A percentile compares a stretch with the other conserved stretches of the same genome.
These are phyloP conservation scores for Carcina quercana DNA, from an alignment of 2,888 invertebrate species.

Conservation along the genomic window DNA sequence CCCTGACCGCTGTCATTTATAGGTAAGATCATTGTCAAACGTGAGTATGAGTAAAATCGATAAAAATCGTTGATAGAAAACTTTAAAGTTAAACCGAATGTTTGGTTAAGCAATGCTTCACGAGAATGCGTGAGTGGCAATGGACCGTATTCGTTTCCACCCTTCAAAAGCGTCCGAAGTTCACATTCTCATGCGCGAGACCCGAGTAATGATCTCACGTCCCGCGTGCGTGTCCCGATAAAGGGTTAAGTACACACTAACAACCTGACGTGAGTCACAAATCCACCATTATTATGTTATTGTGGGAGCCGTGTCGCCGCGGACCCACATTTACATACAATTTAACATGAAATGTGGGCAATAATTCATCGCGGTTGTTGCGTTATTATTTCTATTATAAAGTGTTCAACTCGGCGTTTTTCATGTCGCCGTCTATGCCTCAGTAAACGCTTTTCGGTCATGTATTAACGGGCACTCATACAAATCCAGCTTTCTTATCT, in stretches of 20 bases:
- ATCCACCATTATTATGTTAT: slow-evolving; percentile 74
- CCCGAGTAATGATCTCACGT: slow-evolving; percentile 70
- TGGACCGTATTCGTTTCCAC: no score
- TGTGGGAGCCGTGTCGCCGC: slow-evolving; percentile 67
- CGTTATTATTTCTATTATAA: slow-evolving; percentile 71
- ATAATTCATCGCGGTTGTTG: slow-evolving; percentile 65
- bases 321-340: slow-evolving; percentile 70
- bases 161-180: slow-evolving; percentile 20
- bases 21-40: no score
- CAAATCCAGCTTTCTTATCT: slow-evolving; percentile 39
- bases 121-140: no score
- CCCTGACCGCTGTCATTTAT: no score
- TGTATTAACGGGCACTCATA: slow-evolving; percentile 46
- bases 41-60: no score
- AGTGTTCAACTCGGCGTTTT: slow-evolving; percentile 60
- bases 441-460: slow-evolving; percentile 33
- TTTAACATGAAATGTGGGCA: slow-evolving; percentile 72
- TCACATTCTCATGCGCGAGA: slow-evolving; percentile 24
- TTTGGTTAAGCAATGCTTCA: no score
- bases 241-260: slow-evolving; percentile 74
- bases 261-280: slow-evolving; percentile 73
- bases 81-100: no score
- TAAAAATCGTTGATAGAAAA: no score
- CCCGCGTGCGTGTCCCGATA: slow-evolving; percentile 70
- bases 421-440: slow-evolving; percentile 48